Conservation (phyloP, 2,113 vertebrate genomes). For the Tricholaema leucomelas region DNA sequence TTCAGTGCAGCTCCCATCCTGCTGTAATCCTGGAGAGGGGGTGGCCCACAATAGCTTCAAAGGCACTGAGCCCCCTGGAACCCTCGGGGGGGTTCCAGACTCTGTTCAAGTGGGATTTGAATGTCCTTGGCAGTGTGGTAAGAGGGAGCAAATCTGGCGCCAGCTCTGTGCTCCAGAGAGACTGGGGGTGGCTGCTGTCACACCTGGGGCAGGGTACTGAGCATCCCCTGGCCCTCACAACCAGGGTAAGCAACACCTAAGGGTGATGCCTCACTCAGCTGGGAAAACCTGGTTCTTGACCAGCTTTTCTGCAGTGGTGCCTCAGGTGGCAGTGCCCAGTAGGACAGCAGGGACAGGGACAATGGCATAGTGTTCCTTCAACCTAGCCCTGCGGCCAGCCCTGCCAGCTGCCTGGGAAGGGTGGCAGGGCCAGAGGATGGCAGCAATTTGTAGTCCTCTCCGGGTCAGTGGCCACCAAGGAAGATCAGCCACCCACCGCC, state of each 20-base stretch:
- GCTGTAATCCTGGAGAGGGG: neutral
- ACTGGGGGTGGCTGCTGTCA: rapidly evolving
- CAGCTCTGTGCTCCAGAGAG: neutral
- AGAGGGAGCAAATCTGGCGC: rapidly evolving
- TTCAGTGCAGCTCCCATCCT: neutral
- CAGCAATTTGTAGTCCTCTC: constrained; percentile 42
- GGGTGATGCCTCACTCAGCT: neutral
- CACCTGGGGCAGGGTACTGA: neutral
- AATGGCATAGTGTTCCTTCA: neutral
- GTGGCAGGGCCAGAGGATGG: neutral
- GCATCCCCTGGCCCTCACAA: neutral
- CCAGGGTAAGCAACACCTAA: neutral
- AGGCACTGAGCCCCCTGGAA: too few relatives aligned
- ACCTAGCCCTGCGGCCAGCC: neutral
- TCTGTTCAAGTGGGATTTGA: neutral
- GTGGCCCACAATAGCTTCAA: rapidly evolving
- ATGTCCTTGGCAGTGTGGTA: rapidly evolving
- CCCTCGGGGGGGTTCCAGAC: rapidly evolving
- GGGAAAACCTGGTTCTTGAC: neutral
- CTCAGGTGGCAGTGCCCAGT: neutral
- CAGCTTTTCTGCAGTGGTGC: rapidly evolving
- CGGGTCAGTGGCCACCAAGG: constrained; percentile 55
- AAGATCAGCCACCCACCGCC: constrained; percentile 47
- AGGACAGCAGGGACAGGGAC: neutral
- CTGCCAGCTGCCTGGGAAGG: neutral